phyloP scores from a whole-genome alignment of 2,797 vertebrate species.

The Pipistrellus kuhlii region DNA sequence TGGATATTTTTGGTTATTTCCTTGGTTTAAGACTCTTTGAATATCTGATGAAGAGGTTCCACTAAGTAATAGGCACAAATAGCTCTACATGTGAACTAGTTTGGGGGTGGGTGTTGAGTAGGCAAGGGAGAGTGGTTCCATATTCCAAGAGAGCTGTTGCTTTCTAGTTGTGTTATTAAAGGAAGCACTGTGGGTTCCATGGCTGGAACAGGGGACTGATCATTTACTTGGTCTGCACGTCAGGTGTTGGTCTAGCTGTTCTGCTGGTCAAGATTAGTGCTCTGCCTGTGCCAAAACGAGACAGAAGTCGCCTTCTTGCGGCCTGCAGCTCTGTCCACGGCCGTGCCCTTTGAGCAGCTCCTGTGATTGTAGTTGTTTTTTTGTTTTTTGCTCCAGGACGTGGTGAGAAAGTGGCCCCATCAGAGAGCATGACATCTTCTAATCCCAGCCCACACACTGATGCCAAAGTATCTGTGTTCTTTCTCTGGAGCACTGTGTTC shows the following conservation, averaged over 20 bases:
- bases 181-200: background rate
- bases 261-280: background rate
- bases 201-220: background rate
- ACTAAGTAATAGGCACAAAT: background rate
- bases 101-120: background rate
- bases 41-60: background rate
- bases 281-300: background rate
- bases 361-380: background rate
- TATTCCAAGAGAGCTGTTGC: background rate
- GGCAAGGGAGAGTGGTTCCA: background rate
- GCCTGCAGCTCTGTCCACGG: background rate
- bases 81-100: background rate
- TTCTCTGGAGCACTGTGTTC: background rate
- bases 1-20: background rate
- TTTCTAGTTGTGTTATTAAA: background rate
- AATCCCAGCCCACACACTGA: conserved; percentile 24
- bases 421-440: conserved; percentile 17
- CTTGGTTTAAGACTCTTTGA: background rate
- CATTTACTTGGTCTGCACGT: fast-evolving
- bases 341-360: background rate
- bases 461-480: conserved; percentile 20
- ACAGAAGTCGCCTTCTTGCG: background rate
- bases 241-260: background rate
- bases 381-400: background rate
- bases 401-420: background rate